These are phyloP conservation scores for Parazoanthus darwini DNA, from an alignment of 92 coral and sea anemone genomes.

Conservation along the genomic window DNA sequence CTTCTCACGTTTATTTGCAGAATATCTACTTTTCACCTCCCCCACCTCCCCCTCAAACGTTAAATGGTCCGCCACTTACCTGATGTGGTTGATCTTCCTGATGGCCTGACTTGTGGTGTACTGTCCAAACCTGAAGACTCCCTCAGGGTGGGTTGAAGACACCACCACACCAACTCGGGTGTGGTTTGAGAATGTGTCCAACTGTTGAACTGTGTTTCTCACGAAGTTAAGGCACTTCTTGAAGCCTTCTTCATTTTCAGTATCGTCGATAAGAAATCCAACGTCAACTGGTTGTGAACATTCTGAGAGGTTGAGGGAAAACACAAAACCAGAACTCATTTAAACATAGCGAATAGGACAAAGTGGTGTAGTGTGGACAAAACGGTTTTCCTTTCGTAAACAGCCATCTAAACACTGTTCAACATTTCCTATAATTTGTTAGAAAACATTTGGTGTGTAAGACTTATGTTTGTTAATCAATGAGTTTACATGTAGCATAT, in stretches of 20 bases:
- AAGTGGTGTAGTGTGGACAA: no score
- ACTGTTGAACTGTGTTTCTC: conserved; percentile 8
- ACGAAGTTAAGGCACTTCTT: conserved; percentile 2
- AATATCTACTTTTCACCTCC: no score
- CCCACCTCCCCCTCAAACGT: neutral
- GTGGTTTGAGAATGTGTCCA: conserved; percentile 14
- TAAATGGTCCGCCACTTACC: neutral
- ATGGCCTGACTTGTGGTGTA: conserved; percentile 35
- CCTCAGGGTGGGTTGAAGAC: conserved; percentile 35
- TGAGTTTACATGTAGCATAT: no score
- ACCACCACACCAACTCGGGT: conserved; percentile 36
- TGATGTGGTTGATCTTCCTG: conserved; percentile 15
- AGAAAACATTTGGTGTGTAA: no score
- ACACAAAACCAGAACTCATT: no score
- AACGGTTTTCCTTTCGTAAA: no score
- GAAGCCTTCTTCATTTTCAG: neutral
- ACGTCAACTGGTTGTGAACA: conserved; percentile 22
- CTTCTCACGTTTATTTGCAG: no score
- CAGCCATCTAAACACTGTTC: no score
- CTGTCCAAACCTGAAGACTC: conserved; percentile 41
- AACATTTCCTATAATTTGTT: no score
- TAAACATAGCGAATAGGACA: no score
- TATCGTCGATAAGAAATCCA: conserved; percentile 22
- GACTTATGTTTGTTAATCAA: no score
- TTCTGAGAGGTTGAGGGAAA: neutral